phyloP scores from a whole-genome alignment of 1,140 invertebrate species.

The Heliconius congener region DNA sequence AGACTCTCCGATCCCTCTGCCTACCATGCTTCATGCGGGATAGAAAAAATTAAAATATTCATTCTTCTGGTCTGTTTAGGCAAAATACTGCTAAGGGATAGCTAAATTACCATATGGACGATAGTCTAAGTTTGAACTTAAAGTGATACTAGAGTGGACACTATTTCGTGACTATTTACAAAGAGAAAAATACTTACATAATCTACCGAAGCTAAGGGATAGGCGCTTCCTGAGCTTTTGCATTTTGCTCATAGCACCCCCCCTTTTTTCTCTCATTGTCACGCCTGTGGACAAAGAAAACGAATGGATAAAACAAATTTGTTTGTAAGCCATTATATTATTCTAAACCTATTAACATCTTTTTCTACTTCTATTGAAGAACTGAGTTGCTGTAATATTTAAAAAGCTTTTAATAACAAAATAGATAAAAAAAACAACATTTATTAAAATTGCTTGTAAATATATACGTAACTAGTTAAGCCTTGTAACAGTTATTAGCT shows the following conservation, averaged over 20 bases:
- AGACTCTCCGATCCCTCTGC: too few species aligned
- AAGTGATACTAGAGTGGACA: too few species aligned
- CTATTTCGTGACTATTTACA: not conserved
- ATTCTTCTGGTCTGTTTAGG: too few species aligned
- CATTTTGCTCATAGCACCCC: conserved; percentile 91
- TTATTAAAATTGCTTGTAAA: not conserved
- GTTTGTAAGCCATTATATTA: not conserved
- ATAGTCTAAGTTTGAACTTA: not conserved
- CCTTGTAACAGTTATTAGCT: conserved; percentile 28
- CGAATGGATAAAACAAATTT: not conserved
- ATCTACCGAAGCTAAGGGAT: conserved; percentile 94
- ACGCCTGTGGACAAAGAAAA: conserved; percentile 85
- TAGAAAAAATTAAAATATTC: too few species aligned
- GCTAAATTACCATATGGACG: too few species aligned
- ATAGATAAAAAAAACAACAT: not conserved
- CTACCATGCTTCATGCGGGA: too few species aligned
- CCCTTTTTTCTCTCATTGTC: conserved; percentile 94
- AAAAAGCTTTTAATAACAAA: conserved; percentile 2
- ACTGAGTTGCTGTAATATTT: not conserved
- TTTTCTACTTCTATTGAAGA: not conserved
- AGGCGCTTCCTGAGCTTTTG: conserved; percentile 95
- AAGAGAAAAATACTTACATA: conserved; percentile 87
- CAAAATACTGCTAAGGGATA: too few species aligned
- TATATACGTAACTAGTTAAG: not conserved
- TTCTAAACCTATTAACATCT: not conserved